Percentiles rank a stretch among this genome's conserved stretches.
Evolutionary conservation across 1,140 invertebrate species (phyloP).

Genomic region (Drosophila rhopaloa): DNA sequence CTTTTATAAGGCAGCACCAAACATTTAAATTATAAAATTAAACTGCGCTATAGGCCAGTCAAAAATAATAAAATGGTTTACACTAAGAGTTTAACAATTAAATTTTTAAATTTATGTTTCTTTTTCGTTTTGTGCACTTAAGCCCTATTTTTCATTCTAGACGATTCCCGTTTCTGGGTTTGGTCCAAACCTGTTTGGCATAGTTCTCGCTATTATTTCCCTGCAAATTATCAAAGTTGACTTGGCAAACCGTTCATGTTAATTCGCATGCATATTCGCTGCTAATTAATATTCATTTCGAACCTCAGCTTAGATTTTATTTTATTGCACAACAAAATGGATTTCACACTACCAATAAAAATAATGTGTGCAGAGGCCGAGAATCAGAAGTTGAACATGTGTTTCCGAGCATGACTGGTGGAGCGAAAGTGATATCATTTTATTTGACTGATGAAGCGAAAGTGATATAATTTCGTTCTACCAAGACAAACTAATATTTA

Average conservation of each 20-base stretch:
- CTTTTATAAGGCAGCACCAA: too few species aligned
- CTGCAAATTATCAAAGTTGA: slow-evolving; percentile 23
- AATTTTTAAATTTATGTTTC: neutral
- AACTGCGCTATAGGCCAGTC: neutral
- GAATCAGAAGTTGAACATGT: neutral
- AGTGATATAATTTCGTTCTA: too few species aligned
- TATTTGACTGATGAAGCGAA: neutral
- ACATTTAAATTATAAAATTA: neutral
- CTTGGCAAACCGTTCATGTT: slow-evolving; percentile 30
- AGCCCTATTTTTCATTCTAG: neutral
- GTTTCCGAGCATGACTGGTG: too few species aligned
- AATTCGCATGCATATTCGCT: slow-evolving; percentile 23
- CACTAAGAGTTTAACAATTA: neutral
- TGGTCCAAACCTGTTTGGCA: slow-evolving; percentile 11
- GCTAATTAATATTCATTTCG: slow-evolving; percentile 30
- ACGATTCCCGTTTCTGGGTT: neutral
- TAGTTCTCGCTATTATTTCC: slow-evolving; percentile 17
- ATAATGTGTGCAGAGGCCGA: neutral
- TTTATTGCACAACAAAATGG: slow-evolving; percentile 30
- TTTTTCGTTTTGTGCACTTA: neutral
- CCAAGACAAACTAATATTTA: too few species aligned
- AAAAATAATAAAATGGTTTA: neutral
- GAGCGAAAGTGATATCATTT: neutral
- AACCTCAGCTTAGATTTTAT: slow-evolving; percentile 13
- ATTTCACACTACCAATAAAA: slow-evolving; percentile 15